Evolutionary conservation across 2,113 vertebrate genomes (phyloP), one percentile per base, ranked within the genome.

Genomic region (Triplophysa tibetana): DNA sequence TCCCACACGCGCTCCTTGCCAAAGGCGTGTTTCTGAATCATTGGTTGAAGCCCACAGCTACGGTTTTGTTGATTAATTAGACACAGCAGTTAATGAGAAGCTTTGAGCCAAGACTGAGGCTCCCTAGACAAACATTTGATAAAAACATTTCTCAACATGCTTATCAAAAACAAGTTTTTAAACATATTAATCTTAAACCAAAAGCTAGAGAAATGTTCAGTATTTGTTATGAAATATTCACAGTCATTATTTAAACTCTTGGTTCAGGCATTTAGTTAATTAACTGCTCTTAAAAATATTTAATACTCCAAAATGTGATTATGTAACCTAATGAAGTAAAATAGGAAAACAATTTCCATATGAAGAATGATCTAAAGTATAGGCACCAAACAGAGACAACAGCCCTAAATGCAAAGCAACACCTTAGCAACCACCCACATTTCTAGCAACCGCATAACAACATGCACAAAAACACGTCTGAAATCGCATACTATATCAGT

Each of bases 11-110:
- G 61, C 24, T 70, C 76, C 64, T 75, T 61, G 78, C 78, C 78
- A 58, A 82, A 73, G 75, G 83, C 70, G 70, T 50, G 50, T 54
- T 24, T 67, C 48, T 43, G 38, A 84, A 81, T 61, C 77, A 62
- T 48, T 56, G 62, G 67, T 50, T 56, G 41, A 52, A 75, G 29
- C 81, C 75, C 26, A 61, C n/a, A 70, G 76, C 75, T 33, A 62
- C 21, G 68, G 63, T 83, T 79, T 75, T 79, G 50, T 70, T 81
- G 77, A 78, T 80, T 75, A 83, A 83, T 86, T 80, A 79, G 78
- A 81, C 70, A 76, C 63, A 62, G 23, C 75, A 78, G 77, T 77
- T 83, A 81, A 84, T 84, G 78, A 83, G 64, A 75, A 50, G 54
- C 77, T 84, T 78, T 77, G 21, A 66, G 68, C 58, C 67, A 73